phyloP scores from a whole-genome alignment of 2,113 vertebrate genomes.

The Rhabdornis inornatus region DNA sequence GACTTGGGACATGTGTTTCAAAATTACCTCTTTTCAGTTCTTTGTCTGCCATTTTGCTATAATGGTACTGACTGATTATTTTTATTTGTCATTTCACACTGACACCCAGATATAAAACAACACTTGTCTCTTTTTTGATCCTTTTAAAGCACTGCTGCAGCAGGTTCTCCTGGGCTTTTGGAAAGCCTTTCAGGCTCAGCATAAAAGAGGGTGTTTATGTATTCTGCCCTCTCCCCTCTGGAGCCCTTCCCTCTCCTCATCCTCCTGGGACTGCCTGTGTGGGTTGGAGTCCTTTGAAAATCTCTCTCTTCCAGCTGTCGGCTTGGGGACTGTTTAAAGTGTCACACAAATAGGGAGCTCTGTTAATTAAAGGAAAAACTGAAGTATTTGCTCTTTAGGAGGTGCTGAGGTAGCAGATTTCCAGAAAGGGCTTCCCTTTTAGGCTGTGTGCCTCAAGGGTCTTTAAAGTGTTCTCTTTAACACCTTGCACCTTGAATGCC shows the following conservation, averaged over 20 bases:
- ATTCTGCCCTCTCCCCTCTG: neutral
- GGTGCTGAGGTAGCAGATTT: neutral
- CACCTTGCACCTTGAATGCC: neutral
- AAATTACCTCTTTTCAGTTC: neutral
- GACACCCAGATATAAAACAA: neutral
- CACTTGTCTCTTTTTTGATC: neutral
- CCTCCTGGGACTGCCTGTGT: neutral
- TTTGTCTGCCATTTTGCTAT: neutral
- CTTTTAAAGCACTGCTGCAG: neutral
- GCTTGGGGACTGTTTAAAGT: neutral
- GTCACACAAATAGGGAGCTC: neutral
- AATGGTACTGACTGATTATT: neutral
- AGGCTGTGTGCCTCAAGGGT: neutral
- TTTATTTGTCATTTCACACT: conserved; percentile 3
- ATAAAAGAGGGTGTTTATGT: neutral
- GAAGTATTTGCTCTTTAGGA: neutral
- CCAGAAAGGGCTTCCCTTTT: neutral
- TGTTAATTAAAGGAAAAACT: neutral
- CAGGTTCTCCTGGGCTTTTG: neutral
- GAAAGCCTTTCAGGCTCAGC: conserved; percentile 3
- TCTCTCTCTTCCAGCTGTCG: neutral
- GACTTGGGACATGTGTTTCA: neutral
- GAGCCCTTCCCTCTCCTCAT: neutral
- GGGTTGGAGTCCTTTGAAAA: neutral
- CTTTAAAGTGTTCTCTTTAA: neutral